Conservation (phyloP, 2,888 invertebrate species). For the Oscheius onirici region DNA sequence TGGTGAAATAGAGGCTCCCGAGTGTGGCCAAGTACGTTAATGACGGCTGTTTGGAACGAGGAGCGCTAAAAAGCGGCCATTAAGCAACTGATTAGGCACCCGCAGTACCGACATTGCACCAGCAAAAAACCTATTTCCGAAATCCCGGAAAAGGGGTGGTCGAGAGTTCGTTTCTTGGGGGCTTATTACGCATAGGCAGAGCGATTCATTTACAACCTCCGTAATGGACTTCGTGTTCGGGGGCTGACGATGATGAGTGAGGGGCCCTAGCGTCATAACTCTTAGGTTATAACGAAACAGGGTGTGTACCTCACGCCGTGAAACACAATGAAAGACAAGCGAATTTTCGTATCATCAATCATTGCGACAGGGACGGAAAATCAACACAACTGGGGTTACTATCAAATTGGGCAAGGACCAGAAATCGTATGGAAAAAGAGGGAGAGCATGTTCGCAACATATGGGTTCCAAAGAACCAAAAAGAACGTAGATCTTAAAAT, state of each 20-base stretch:
- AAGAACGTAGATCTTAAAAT: conserved; percentile 17
- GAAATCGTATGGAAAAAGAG: not conserved
- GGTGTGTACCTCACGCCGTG: too few species aligned
- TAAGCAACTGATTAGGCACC: conserved; percentile 30
- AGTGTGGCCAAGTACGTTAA: conserved; percentile 25
- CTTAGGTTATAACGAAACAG: not conserved
- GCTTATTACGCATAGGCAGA: not conserved
- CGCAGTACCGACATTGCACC: not conserved
- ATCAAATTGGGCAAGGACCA: not conserved
- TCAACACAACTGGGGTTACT: too few species aligned
- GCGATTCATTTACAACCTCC: conserved; percentile 14
- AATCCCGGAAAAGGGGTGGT: not conserved
- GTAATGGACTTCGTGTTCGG: conserved; percentile 3
- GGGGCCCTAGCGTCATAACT: conserved; percentile 1
- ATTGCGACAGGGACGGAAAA: too few species aligned
- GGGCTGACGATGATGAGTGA: not conserved
- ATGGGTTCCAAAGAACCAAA: not conserved
- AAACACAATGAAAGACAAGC: too few species aligned
- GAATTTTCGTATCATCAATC: too few species aligned
- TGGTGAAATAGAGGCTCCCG: not conserved
- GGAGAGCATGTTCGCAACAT: not conserved
- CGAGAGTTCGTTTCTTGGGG: not conserved
- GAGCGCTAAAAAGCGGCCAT: conserved; percentile 23
- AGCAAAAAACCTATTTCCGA: not conserved
- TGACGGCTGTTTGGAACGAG: conserved; percentile 24